These are phyloP conservation scores for Calliopum simillimum DNA, from an alignment of 2,888 invertebrate genomes.

Conservation along the genomic window DNA sequence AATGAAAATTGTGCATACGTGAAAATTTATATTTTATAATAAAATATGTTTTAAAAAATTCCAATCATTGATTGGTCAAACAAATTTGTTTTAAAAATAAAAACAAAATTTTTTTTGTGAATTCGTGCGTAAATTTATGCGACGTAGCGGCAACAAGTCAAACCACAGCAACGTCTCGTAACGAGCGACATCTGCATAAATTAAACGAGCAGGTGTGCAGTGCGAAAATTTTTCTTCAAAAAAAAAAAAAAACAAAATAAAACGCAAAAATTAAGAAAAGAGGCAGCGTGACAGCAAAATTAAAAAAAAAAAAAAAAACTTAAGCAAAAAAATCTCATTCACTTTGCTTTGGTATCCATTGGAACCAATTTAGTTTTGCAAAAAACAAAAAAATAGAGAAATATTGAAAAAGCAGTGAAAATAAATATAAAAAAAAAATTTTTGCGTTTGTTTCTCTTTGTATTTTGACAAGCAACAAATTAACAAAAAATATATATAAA, in stretches of 20 bases:
- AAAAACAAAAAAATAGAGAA: too few species aligned
- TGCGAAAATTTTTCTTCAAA: slow-evolving; percentile 10
- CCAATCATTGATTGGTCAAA: background rate
- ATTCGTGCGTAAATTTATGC: background rate
- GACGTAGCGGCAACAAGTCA: background rate
- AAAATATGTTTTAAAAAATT: background rate
- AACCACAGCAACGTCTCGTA: slow-evolving; percentile 5
- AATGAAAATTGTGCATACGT: background rate
- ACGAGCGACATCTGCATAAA: slow-evolving; percentile 36
- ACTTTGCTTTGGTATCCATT: too few species aligned
- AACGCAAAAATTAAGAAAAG: background rate
- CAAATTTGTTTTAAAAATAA: background rate
- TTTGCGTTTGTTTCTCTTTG: too few species aligned
- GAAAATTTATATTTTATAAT: too few species aligned
- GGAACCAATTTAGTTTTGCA: too few species aligned
- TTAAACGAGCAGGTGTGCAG: slow-evolving; percentile 37
- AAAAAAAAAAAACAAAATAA: slow-evolving; percentile 1
- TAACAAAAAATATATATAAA: too few species aligned
- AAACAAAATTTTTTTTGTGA: background rate
- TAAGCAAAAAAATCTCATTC: too few species aligned
- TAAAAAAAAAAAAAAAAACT: too few species aligned
- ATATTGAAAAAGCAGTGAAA: too few species aligned
- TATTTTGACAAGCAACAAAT: too few species aligned
- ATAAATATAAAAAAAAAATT: too few species aligned
- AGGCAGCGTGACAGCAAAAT: too few species aligned